Conservation (phyloP, 2,888 invertebrate species). For the Drosophila barbarae region DNA sequence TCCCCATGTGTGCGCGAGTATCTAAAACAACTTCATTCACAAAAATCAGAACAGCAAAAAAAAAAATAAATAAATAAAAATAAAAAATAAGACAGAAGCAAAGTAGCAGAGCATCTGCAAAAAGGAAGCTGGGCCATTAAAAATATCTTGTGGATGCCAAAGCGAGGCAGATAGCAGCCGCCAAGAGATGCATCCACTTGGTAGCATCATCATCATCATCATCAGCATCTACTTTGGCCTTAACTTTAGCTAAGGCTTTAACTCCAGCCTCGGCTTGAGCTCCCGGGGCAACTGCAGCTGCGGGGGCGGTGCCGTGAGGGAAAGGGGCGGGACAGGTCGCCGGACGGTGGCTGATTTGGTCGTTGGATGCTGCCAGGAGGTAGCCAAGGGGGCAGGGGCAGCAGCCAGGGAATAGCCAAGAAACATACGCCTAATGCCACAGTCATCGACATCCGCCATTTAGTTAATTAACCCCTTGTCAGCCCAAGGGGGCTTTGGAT, state of each 20-base stretch:
- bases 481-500: neutral
- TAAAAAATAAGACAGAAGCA: constrained; percentile 19
- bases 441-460: constrained; percentile 73
- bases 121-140: constrained; percentile 73
- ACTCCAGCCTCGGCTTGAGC: constrained; percentile 32
- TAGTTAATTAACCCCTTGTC: constrained; percentile 60
- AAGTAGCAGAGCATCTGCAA: constrained; percentile 36
- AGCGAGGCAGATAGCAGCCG: constrained; percentile 57
- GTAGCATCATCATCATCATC: constrained; percentile 48
- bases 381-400: constrained; percentile 25
- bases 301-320: constrained; percentile 51
- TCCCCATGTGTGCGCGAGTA: constrained; percentile 14
- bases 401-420: constrained; percentile 50
- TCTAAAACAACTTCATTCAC: constrained; percentile 74
- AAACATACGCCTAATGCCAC: constrained; percentile 74
- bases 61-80: constrained; percentile 16
- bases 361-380: constrained; percentile 12
- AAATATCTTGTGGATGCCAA: constrained; percentile 73
- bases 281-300: constrained; percentile 47
- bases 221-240: constrained; percentile 17
- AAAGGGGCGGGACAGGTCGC: constrained; percentile 37
- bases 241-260: constrained; percentile 25
- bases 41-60: constrained; percentile 63
- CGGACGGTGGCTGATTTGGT: constrained; percentile 21
- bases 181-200: constrained; percentile 51